phyloP scores from a whole-genome alignment of 2,797 vertebrate species.

The Enteromius argenteus region DNA sequence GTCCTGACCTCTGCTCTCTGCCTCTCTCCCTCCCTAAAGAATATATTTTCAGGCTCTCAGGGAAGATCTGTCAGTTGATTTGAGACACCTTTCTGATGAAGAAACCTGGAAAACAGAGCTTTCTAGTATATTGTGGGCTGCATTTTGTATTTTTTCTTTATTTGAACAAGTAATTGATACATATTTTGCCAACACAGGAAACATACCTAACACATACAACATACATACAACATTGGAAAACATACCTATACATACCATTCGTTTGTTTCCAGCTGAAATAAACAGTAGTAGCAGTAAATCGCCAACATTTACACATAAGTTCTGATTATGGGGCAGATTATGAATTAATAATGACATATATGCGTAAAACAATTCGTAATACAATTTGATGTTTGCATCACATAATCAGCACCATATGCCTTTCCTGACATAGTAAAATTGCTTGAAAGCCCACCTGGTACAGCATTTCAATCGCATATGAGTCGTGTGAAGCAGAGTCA shows the following conservation, averaged over 20 bases:
- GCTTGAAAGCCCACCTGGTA: not conserved
- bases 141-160: not conserved
- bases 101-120: not conserved
- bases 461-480: not conserved
- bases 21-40: constrained; percentile 35
- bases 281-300: not conserved
- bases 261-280: not conserved
- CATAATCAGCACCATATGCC: not conserved
- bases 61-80: constrained; percentile 46
- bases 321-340: not conserved
- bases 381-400: not conserved
- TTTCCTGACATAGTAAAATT: not conserved
- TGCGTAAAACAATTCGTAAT: not conserved
- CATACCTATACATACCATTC: not conserved
- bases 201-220: too few species aligned
- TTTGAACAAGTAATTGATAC: not conserved
- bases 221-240: too few species aligned
- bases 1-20: constrained; percentile 52
- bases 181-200: not conserved
- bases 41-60: constrained; percentile 48
- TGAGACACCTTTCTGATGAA: constrained; percentile 28
- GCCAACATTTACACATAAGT: not conserved
- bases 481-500: not conserved
- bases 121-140: constrained; percentile 2
- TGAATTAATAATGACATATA: not conserved